These are phyloP conservation scores for Fistularia commersonii DNA, from an alignment of 2,797 vertebrate genomes.

Conservation along the genomic window DNA sequence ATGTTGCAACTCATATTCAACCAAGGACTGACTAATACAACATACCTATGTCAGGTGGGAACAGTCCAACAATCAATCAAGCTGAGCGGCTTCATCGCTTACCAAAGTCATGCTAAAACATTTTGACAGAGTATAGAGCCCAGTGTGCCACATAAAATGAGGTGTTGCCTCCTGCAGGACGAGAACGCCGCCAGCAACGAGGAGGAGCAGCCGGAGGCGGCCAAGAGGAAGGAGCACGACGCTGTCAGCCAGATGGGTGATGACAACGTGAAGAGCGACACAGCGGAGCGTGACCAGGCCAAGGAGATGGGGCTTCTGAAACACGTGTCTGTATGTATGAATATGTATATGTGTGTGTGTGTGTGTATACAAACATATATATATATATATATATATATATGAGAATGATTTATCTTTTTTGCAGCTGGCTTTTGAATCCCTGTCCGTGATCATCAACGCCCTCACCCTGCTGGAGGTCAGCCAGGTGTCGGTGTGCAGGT, in stretches of 20 bases:
- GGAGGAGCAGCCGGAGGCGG: slow-evolving; percentile 66
- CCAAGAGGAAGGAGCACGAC: slow-evolving; percentile 83
- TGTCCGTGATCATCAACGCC: slow-evolving; percentile 93
- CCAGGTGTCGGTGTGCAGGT: slow-evolving; percentile 96
- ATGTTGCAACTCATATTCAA: too few species aligned
- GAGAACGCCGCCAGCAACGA: slow-evolving; percentile 68
- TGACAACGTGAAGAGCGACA: slow-evolving; percentile 87
- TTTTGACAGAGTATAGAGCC: too few species aligned
- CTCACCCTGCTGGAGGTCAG: slow-evolving; percentile 93
- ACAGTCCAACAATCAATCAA: too few species aligned
- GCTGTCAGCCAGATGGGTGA: slow-evolving; percentile 84
- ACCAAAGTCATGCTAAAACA: too few species aligned
- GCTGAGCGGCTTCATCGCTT: too few species aligned
- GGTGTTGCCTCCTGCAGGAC: slow-evolving; percentile 38
- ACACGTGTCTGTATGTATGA: too few species aligned
- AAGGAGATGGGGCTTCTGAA: slow-evolving; percentile 82
- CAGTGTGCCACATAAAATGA: too few species aligned
- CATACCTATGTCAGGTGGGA: too few species aligned
- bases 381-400: too few species aligned
- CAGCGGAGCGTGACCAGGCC: slow-evolving; percentile 85
- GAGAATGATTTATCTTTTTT: slow-evolving; percentile 5
- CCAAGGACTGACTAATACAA: too few species aligned
- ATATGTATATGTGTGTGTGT: too few species aligned
- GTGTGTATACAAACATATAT: too few species aligned
- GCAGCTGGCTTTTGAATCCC: slow-evolving; percentile 94